phyloP scores from a whole-genome alignment of 1,140 invertebrate genomes.

The Brevipalpus yothersi region DNA sequence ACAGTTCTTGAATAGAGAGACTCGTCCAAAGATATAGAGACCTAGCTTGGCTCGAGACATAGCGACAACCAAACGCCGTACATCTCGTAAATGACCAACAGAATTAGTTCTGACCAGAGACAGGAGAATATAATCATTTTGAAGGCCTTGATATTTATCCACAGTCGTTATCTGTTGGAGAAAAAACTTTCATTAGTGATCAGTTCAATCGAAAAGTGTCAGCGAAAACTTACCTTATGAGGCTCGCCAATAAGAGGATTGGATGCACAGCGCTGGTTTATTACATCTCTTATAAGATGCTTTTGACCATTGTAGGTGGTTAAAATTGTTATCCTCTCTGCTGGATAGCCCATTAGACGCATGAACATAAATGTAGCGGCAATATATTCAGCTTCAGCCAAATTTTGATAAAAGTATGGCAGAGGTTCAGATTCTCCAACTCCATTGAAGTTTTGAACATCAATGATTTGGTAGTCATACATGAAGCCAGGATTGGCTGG shows the following conservation, averaged over 20 bases:
- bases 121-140: constrained; percentile 92
- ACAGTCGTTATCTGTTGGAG: constrained; percentile 44
- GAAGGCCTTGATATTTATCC: constrained; percentile 97
- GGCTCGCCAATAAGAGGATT: constrained; percentile 92
- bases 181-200: background rate
- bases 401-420: constrained; percentile 96
- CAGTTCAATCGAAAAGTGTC: background rate
- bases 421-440: constrained; percentile 90
- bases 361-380: constrained; percentile 98
- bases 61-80: constrained; percentile 83
- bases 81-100: constrained; percentile 88
- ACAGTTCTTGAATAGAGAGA: constrained; percentile 78
- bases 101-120: constrained; percentile 84
- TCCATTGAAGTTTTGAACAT: constrained; percentile 91
- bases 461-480: constrained; percentile 83
- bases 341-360: constrained; percentile 86
- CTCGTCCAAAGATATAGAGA: constrained; percentile 81
- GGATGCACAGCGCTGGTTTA: constrained; percentile 71
- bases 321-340: constrained; percentile 91
- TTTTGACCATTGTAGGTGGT: constrained; percentile 99
- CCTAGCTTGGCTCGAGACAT: constrained; percentile 93
- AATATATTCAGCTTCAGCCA: constrained; percentile 94
- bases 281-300: constrained; percentile 83
- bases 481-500: constrained; percentile 61
- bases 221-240: constrained; percentile 40